These are phyloP conservation scores for Capreolus pygargus DNA, from an alignment of 2,113 vertebrate genomes.

Conservation along the genomic window DNA sequence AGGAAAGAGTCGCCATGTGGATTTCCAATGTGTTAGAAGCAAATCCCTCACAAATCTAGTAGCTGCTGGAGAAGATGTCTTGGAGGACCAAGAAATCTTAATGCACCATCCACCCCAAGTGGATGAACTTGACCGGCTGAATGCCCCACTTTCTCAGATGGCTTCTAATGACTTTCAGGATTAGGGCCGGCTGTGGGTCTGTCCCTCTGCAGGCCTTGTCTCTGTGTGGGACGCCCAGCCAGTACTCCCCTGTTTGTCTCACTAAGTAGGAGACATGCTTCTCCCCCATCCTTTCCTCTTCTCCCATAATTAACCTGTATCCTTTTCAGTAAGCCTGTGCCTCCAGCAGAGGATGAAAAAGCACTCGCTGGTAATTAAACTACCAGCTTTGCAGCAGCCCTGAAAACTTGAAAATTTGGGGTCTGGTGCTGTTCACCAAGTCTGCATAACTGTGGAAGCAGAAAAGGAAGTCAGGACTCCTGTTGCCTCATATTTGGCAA, in stretches of 20 bases:
- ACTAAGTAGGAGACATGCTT: background rate
- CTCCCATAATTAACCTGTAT: background rate
- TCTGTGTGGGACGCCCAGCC: background rate
- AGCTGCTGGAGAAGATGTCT: constrained; percentile 77
- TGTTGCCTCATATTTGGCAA: background rate
- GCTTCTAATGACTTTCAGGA: constrained; percentile 77
- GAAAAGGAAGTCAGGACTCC: background rate
- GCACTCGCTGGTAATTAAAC: background rate
- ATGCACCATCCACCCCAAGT: constrained; percentile 86
- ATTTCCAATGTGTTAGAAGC: constrained; percentile 88
- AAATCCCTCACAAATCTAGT: constrained; percentile 87
- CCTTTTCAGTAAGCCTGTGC: background rate
- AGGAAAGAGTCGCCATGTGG: constrained; percentile 88
- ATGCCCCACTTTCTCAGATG: constrained; percentile 82
- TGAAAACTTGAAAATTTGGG: background rate
- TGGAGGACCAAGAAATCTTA: constrained; percentile 80
- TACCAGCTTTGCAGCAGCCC: background rate
- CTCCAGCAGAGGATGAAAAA: background rate
- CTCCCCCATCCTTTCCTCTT: background rate
- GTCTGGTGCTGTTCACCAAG: constrained; percentile 59
- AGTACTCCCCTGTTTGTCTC: background rate
- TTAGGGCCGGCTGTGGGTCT: constrained; percentile 41
- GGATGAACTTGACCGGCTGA: constrained; percentile 87
- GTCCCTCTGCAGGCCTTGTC: background rate
- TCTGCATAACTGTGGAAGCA: constrained; percentile 5